A percentile compares a stretch with the other conserved stretches of the same genome.
Evolutionary conservation across 2,113 vertebrate species (phyloP).

Genomic region (Brienomyrus brachyistius): DNA sequence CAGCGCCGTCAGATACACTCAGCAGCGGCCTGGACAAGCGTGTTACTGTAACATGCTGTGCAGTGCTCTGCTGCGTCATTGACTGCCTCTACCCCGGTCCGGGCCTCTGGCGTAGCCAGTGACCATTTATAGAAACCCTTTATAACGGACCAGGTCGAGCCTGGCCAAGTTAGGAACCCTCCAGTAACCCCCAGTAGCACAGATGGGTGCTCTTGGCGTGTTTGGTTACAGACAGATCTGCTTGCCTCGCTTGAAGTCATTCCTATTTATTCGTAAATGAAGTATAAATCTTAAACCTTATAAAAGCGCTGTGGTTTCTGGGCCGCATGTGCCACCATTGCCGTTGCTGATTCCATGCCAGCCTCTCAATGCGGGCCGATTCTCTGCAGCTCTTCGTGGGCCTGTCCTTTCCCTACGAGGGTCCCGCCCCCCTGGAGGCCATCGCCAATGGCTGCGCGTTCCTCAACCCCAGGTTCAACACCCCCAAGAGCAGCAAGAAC

Average conservation of each 20-base stretch:
- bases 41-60: background rate
- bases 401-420: slow-evolving; percentile 94
- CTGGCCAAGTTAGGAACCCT: background rate
- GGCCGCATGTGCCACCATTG: background rate
- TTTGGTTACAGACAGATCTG: background rate
- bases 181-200: background rate
- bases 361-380: background rate
- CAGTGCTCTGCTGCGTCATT: background rate
- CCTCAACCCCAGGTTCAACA: slow-evolving; percentile 87
- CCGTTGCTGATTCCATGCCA: background rate
- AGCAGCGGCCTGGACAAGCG: background rate
- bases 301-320: background rate
- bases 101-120: background rate
- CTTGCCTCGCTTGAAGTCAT: background rate
- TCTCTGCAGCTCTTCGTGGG: slow-evolving; percentile 84
- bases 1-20: background rate
- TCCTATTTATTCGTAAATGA: slow-evolving; percentile 26
- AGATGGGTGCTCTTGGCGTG: background rate
- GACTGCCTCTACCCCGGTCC: background rate
- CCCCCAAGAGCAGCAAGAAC: slow-evolving; percentile 96
- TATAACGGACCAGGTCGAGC: background rate
- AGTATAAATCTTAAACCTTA: background rate
- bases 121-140: background rate
- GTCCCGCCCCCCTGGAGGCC: slow-evolving; percentile 89
- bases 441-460: slow-evolving; percentile 96